phyloP scores from a whole-genome alignment of 2,113 vertebrate genomes.

The Hirundichthys speculiger region DNA sequence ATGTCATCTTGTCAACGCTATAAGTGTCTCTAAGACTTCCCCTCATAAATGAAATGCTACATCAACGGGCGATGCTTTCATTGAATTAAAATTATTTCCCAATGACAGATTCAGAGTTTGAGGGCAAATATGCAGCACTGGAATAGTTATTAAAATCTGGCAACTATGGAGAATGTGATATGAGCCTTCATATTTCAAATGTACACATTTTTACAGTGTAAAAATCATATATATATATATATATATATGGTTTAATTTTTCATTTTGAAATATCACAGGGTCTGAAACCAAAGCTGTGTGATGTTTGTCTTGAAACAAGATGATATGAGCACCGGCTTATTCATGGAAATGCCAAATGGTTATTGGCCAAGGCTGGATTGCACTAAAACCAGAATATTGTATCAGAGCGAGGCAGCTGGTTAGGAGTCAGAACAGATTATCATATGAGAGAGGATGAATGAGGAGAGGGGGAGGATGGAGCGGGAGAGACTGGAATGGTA shows the following conservation, averaged over 20 bases:
- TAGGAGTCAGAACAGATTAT: constrained; percentile 84
- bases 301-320: constrained; percentile 68
- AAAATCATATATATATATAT: constrained; percentile 13
- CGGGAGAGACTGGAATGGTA: constrained; percentile 51
- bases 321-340: constrained; percentile 69
- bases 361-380: constrained; percentile 81
- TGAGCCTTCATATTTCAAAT: constrained; percentile 28
- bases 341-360: constrained; percentile 78
- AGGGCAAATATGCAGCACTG: constrained; percentile 12
- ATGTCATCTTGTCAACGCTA: not conserved
- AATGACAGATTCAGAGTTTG: not conserved
- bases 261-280: constrained; percentile 43
- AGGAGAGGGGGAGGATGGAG: constrained; percentile 49
- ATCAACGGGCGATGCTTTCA: not conserved
- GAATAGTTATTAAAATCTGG: constrained; percentile 25
- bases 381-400: constrained; percentile 83
- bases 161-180: constrained; percentile 25
- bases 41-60: not conserved
- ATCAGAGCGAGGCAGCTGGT: constrained; percentile 84
- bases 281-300: constrained; percentile 51
- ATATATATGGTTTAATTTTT: constrained; percentile 35
- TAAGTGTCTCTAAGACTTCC: no score
- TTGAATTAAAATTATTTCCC: not conserved
- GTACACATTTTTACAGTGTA: constrained; percentile 23
- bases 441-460: constrained; percentile 78